A percentile compares a stretch with the other conserved stretches of the same genome.
Evolutionary conservation across 2,888 invertebrate species (phyloP).

Genomic region (Danaus chrysippus): DNA sequence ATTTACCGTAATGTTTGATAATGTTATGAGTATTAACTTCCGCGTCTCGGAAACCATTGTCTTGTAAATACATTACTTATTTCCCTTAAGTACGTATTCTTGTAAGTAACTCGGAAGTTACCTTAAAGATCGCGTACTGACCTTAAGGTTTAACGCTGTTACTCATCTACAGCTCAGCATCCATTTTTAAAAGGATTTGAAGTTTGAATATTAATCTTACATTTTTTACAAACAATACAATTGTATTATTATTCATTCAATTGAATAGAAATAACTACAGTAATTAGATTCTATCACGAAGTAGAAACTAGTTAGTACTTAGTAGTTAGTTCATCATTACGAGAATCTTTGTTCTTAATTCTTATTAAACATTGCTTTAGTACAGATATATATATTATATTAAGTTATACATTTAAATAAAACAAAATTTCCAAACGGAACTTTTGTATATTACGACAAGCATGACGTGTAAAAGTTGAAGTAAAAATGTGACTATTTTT

Average conservation of each 20-base stretch:
- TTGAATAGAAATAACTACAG: conserved; percentile 19
- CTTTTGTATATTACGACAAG: too few species aligned
- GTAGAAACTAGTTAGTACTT: conserved; percentile 21
- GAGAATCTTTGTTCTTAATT: too few species aligned
- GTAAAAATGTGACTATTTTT: too few species aligned
- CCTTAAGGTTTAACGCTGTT: conserved; percentile 14
- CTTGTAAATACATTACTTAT: conserved; percentile 17
- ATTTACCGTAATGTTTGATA: neutral
- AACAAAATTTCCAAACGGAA: too few species aligned
- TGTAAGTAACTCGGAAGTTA: conserved; percentile 28
- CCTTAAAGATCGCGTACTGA: conserved; percentile 21
- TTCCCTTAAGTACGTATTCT: conserved; percentile 21
- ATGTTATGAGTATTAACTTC: neutral
- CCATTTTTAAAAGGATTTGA: neutral
- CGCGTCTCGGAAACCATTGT: conserved; percentile 7
- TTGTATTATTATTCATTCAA: conserved; percentile 13
- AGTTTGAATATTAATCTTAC: neutral
- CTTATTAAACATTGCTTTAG: too few species aligned
- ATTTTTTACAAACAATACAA: conserved; percentile 15
- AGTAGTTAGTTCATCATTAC: conserved; percentile 16
- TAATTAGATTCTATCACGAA: conserved; percentile 28
- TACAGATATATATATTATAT: too few species aligned
- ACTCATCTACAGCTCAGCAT: neutral
- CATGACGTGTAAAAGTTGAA: too few species aligned
- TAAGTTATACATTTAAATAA: too few species aligned